Percentiles rank a stretch among this genome's conserved stretches.
Evolutionary conservation across 2,797 vertebrate species (phyloP).

Genomic region (Amblyopsis hoosieri): DNA sequence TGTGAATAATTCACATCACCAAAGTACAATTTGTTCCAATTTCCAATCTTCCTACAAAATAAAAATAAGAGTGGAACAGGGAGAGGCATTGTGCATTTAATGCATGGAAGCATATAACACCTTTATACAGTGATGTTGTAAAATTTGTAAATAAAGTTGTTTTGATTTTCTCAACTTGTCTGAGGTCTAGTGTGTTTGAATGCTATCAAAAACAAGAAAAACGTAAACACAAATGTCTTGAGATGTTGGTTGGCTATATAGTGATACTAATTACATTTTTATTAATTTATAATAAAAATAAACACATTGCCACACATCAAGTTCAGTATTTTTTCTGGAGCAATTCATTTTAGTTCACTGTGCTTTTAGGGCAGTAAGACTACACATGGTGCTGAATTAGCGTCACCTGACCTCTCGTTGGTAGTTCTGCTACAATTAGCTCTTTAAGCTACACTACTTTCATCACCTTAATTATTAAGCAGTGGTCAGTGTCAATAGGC

Average conservation of each 20-base stretch:
- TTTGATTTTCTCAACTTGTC: constrained; percentile 62
- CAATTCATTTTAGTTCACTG: too few species aligned
- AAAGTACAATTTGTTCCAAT: constrained; percentile 6
- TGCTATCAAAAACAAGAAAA: neutral
- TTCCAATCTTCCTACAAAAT: constrained; percentile 15
- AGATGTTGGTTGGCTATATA: too few species aligned
- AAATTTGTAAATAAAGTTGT: constrained; percentile 78
- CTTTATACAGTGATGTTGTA: constrained; percentile 61
- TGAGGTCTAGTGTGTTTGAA: constrained; percentile 1
- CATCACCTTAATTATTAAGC: constrained; percentile 61
- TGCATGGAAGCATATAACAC: constrained; percentile 37
- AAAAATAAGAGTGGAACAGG: constrained; percentile 26
- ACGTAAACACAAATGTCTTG: too few species aligned
- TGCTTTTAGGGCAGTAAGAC: too few species aligned
- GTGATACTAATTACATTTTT: too few species aligned
- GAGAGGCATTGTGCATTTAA: constrained; percentile 27
- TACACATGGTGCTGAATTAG: constrained; percentile 10
- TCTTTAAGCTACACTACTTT: constrained; percentile 56
- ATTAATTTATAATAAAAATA: too few species aligned
- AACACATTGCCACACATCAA: too few species aligned
- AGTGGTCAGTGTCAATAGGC: constrained; percentile 36
- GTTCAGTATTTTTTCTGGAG: too few species aligned
- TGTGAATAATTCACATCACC: too few species aligned
- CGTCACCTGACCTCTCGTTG: constrained; percentile 45
- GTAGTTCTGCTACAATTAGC: constrained; percentile 40